These are phyloP conservation scores for Dryobates pubescens DNA, from an alignment of 2,797 vertebrate genomes.

Conservation along the genomic window DNA sequence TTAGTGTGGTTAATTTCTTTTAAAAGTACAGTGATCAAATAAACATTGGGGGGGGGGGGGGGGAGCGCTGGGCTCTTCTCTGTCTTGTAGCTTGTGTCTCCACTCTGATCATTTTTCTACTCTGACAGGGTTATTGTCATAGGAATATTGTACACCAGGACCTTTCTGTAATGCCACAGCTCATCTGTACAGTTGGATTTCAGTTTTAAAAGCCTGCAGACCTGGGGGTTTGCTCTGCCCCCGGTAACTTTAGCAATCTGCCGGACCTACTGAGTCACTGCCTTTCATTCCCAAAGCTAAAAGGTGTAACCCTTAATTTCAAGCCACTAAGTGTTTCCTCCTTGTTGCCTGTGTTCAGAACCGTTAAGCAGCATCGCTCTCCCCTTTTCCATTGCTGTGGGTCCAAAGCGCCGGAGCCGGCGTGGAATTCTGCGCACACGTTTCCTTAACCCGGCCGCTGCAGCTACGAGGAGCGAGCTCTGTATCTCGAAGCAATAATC, in stretches of 20 bases:
- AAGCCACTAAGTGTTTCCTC: neutral
- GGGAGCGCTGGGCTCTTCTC: neutral
- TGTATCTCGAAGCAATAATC: slow-evolving; percentile 97
- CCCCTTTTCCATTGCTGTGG: neutral
- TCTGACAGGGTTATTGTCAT: neutral
- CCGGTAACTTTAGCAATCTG: neutral
- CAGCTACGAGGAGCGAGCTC: slow-evolving; percentile 96
- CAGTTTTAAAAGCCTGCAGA: neutral
- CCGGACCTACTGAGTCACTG: neutral
- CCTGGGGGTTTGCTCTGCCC: neutral
- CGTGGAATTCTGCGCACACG: neutral
- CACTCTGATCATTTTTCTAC: neutral
- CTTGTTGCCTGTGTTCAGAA: neutral
- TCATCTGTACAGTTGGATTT: neutral
- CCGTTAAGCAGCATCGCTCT: neutral
- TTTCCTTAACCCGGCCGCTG: slow-evolving; percentile 71
- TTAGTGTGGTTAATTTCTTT: neutral
- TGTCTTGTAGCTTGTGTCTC: neutral
- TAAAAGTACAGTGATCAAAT: neutral
- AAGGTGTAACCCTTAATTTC: neutral
- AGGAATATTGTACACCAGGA: neutral
- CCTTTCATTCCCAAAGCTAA: neutral
- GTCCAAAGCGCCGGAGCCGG: neutral
- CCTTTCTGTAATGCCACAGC: neutral
- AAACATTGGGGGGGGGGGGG: accelerated